These are phyloP conservation scores for Lasioglossum villosulum DNA, from an alignment of 2,888 invertebrate species.

Conservation along the genomic window DNA sequence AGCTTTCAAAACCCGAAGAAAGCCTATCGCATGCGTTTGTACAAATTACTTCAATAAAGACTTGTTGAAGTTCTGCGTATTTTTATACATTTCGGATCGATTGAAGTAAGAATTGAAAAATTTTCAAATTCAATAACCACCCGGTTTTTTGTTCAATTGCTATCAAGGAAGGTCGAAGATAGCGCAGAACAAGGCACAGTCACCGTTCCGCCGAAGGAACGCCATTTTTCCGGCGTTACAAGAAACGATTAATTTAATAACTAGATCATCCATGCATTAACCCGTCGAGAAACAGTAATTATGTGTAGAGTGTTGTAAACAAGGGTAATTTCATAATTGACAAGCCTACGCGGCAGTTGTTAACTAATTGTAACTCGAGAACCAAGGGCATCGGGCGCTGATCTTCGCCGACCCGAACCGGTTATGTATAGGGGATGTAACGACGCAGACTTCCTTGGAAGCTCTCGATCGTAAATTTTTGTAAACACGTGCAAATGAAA, in stretches of 20 bases:
- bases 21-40: not conserved
- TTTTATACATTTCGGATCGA: not conserved
- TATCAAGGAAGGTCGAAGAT: not conserved
- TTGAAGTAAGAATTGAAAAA: not conserved
- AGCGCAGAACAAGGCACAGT: not conserved
- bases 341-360: slow-evolving; percentile 76
- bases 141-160: not conserved
- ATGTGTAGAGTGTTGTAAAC: slow-evolving; percentile 71
- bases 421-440: slow-evolving; percentile 30
- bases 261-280: slow-evolving; percentile 64
- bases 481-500: not conserved
- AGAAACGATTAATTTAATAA: slow-evolving; percentile 54
- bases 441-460: not conserved
- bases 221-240: slow-evolving; percentile 14
- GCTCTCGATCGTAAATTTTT: not conserved
- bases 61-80: not conserved
- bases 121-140: not conserved
- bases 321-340: slow-evolving; percentile 81
- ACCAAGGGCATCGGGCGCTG: slow-evolving; percentile 58
- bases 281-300: slow-evolving; percentile 60
- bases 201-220: not conserved
- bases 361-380: slow-evolving; percentile 75
- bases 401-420: slow-evolving; percentile 28
- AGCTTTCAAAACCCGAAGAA: not conserved
- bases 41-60: not conserved